phyloP scores from a whole-genome alignment of 2,113 vertebrate species.

The Nycticryphes semicollaris region DNA sequence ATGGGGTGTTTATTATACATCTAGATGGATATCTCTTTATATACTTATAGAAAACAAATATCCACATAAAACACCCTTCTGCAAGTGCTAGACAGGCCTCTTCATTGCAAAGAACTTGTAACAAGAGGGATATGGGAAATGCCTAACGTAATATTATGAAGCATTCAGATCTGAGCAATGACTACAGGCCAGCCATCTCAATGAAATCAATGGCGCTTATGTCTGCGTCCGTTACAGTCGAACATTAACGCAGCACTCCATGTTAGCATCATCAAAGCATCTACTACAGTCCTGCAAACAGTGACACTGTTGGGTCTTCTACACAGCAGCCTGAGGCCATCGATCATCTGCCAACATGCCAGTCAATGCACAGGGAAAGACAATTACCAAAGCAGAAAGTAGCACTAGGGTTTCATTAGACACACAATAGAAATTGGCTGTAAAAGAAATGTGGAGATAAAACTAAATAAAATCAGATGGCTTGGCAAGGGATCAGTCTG shows the following conservation, averaged over 20 bases:
- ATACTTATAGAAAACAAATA: slow-evolving; percentile 47
- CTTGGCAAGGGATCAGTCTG: not conserved
- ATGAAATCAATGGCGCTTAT: not conserved
- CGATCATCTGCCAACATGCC: not conserved
- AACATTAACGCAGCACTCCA: not conserved
- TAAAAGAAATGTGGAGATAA: not conserved
- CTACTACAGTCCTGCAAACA: not conserved
- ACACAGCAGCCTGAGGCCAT: not conserved
- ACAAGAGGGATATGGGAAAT: not conserved
- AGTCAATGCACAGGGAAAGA: not conserved
- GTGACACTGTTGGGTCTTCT: not conserved
- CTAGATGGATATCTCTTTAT: slow-evolving; percentile 56
- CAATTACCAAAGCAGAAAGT: not conserved
- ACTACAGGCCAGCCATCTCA: not conserved
- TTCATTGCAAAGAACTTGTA: not conserved
- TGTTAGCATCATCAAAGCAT: not conserved
- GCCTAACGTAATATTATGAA: not conserved
- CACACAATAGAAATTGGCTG: not conserved
- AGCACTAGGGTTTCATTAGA: not conserved
- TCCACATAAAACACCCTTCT: slow-evolving; percentile 22
- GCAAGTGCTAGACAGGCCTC: not conserved
- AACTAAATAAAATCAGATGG: not conserved
- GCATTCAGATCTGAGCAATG: not conserved
- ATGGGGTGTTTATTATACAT: slow-evolving; percentile 53
- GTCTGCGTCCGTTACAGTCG: not conserved